phyloP scores from a whole-genome alignment of 2,113 vertebrate genomes.

The Geococcyx californianus region DNA sequence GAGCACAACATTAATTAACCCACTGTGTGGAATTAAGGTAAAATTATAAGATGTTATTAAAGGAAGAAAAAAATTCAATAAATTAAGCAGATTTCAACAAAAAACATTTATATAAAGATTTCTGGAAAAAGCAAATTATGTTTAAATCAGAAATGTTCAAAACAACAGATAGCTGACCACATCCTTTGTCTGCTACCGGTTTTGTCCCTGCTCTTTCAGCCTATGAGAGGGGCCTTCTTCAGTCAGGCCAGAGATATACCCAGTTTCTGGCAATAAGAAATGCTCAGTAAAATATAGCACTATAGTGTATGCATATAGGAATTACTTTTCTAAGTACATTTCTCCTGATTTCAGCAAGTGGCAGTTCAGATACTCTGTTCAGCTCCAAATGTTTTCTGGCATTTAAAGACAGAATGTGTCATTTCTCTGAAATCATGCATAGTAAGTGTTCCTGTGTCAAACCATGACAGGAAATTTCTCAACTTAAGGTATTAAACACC shows the following conservation, averaged over 20 bases:
- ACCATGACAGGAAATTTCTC: neutral
- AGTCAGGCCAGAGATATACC: neutral
- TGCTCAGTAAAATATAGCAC: neutral
- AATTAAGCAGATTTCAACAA: neutral
- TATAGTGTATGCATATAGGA: neutral
- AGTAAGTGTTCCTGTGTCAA: neutral
- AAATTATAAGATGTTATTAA: neutral
- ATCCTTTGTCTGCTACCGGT: neutral
- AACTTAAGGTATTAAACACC: neutral
- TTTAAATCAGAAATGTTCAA: neutral
- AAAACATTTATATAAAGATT: neutral
- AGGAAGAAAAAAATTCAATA: neutral
- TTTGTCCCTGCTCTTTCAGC: neutral
- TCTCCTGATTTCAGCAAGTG: neutral
- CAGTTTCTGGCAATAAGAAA: neutral
- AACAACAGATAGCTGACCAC: neutral
- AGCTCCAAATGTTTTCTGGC: neutral
- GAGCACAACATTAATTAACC: neutral
- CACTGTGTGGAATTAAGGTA: neutral
- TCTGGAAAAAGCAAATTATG: neutral
- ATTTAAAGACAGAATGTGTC: neutral
- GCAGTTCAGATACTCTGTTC: neutral
- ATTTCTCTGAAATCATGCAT: neutral
- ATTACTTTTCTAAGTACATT: neutral
- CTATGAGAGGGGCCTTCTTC: neutral